Conservation (phyloP, 2,888 invertebrate species). For the Steinernema hermaphroditum region DNA sequence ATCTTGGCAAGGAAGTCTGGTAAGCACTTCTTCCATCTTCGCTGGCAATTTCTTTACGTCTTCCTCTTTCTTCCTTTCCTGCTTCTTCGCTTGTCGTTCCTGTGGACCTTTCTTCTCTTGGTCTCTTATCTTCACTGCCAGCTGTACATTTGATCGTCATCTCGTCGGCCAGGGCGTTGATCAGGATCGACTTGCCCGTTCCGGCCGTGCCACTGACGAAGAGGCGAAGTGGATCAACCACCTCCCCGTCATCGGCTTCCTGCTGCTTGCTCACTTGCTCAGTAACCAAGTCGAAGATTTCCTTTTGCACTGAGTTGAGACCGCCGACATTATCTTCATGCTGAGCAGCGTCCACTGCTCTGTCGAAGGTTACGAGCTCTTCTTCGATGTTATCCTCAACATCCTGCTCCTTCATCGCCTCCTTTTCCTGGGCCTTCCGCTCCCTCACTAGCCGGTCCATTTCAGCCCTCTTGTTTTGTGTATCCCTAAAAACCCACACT, state of each 20-base stretch:
- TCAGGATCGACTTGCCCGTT: slow-evolving; percentile 41
- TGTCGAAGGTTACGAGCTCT: neutral
- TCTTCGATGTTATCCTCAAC: slow-evolving; percentile 19
- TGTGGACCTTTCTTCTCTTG: too few relatives aligned
- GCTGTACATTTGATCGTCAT: slow-evolving; percentile 29
- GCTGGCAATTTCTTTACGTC: too few relatives aligned
- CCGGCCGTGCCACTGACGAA: slow-evolving; percentile 41
- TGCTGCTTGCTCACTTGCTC: slow-evolving; percentile 20
- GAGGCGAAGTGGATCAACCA: neutral
- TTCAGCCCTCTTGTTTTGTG: neutral
- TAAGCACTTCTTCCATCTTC: too few relatives aligned
- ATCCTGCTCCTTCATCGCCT: neutral
- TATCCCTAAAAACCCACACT: neutral
- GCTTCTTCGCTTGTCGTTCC: too few relatives aligned
- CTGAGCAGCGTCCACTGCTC: slow-evolving; percentile 37
- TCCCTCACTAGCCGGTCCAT: neutral
- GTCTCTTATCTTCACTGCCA: too few relatives aligned
- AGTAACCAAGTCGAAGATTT: slow-evolving; percentile 31
- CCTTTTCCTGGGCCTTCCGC: neutral
- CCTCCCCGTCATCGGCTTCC: neutral
- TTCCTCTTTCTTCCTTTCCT: too few relatives aligned
- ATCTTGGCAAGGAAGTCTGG: too few relatives aligned
- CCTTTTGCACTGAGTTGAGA: slow-evolving; percentile 33
- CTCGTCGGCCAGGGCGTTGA: slow-evolving; percentile 39
- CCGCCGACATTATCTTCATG: neutral